Percentiles rank a stretch among this genome's conserved stretches.
Evolutionary conservation across 1,140 invertebrate species (phyloP).

Genomic region (Musca vetustissima): DNA sequence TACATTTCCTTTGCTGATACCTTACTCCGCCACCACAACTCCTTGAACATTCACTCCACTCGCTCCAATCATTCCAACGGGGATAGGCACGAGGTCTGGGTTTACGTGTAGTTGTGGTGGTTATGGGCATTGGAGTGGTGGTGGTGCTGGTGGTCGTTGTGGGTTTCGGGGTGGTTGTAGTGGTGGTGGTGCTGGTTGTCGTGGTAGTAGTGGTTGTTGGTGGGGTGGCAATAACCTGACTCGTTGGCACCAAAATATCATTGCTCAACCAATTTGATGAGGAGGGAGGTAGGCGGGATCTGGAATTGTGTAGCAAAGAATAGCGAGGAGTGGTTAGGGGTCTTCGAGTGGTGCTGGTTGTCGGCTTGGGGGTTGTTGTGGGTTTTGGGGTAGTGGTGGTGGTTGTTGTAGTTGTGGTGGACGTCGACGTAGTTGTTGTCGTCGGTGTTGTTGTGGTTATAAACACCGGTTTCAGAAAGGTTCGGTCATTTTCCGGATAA

Average conservation of each 20-base stretch:
- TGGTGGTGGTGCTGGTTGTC: not conserved
- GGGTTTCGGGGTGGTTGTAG: not conserved
- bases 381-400: not conserved
- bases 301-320: no score
- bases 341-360: no score
- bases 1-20: slow-evolving; percentile 62
- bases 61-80: slow-evolving; percentile 75
- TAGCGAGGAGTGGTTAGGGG: no score
- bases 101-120: slow-evolving; percentile 32
- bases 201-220: not conserved
- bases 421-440: slow-evolving; percentile 25
- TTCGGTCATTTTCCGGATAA: slow-evolving; percentile 44
- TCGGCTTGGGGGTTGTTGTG: not conserved
- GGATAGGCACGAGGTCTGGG: slow-evolving; percentile 43
- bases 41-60: slow-evolving; percentile 74
- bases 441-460: slow-evolving; percentile 31
- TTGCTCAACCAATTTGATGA: no score
- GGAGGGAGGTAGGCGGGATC: no score
- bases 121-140: slow-evolving; percentile 19
- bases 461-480: slow-evolving; percentile 1
- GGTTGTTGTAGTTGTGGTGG: not conserved
- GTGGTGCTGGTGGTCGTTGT: no score
- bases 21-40: slow-evolving; percentile 84
- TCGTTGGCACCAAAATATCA: no score
- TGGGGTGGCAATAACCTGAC: no score